Conservation (phyloP, 1,140 invertebrate genomes). For the Papilio machaon region DNA sequence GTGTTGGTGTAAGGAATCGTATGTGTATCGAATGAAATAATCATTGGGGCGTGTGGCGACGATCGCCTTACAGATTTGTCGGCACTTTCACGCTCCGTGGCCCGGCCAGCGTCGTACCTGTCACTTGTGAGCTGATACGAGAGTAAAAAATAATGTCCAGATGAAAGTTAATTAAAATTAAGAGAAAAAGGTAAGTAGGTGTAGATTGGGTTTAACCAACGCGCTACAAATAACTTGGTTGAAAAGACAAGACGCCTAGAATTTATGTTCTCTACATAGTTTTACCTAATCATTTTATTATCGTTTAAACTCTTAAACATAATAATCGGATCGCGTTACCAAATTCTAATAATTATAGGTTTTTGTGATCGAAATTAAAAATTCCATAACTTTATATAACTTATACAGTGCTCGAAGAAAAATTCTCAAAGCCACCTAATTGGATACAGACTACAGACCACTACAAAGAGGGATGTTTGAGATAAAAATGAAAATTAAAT, state of each 20-base stretch:
- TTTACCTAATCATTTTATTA: not conserved
- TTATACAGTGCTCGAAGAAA: conserved; percentile 69
- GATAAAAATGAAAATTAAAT: conserved; percentile 83
- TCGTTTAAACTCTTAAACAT: conserved; percentile 5
- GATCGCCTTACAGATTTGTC: conserved; percentile 47
- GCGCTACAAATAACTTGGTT: too few relatives aligned
- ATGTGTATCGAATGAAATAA: conserved; percentile 31
- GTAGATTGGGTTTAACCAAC: not conserved
- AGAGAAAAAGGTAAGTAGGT: not conserved
- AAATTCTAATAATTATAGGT: conserved; percentile 43
- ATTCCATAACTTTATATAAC: conserved; percentile 73
- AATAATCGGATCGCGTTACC: too few relatives aligned
- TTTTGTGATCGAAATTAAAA: conserved; percentile 72
- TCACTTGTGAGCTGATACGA: not conserved
- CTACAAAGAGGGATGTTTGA: conserved; percentile 81
- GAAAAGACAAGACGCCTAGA: too few relatives aligned
- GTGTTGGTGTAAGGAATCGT: not conserved
- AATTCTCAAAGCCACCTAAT: conserved; percentile 79
- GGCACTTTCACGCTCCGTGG: conserved; percentile 50
- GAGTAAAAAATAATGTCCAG: conserved; percentile 1
- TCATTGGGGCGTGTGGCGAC: conserved; percentile 28
- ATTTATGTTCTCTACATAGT: too few relatives aligned
- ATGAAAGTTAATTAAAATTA: not conserved
- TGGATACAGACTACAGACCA: conserved; percentile 79
- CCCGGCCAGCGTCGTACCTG: conserved; percentile 22